These are phyloP conservation scores for Cinclus cinclus DNA, from an alignment of 2,113 vertebrate genomes.

Conservation along the genomic window DNA sequence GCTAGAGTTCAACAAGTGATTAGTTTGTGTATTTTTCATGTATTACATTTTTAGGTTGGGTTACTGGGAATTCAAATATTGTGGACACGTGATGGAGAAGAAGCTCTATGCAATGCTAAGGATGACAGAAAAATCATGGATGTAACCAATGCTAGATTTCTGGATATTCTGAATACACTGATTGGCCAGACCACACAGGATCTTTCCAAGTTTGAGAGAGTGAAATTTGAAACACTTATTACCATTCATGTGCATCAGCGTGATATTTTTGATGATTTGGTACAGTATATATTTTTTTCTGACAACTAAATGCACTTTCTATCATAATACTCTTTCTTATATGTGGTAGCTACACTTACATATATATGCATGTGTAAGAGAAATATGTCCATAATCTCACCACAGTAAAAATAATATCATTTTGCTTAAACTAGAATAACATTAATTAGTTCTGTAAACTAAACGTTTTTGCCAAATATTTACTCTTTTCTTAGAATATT, in stretches of 20 bases:
- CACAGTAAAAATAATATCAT: neutral
- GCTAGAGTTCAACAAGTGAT: neutral
- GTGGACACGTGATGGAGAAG: conserved; percentile 88
- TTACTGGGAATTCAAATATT: conserved; percentile 90
- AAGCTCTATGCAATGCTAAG: conserved; percentile 81
- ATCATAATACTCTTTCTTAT: neutral
- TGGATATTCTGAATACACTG: conserved; percentile 86
- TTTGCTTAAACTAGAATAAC: neutral
- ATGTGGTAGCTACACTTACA: neutral
- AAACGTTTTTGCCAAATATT: neutral
- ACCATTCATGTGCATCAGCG: conserved; percentile 93
- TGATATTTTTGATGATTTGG: conserved; percentile 92
- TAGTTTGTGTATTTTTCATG: neutral
- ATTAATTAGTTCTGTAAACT: neutral
- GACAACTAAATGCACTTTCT: neutral
- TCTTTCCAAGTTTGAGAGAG: conserved; percentile 84
- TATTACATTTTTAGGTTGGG: conserved; percentile 78
- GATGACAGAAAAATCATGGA: conserved; percentile 88
- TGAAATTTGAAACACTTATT: conserved; percentile 89
- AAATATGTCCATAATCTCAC: neutral
- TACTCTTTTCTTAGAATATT: neutral
- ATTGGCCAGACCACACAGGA: conserved; percentile 86
- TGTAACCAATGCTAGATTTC: conserved; percentile 83
- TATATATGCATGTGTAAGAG: neutral
- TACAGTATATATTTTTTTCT: conserved; percentile 63